Percentiles rank a stretch among this genome's conserved stretches.
Evolutionary conservation across 2,797 vertebrate species (phyloP).

Genomic region (Enteromius viviparus): DNA sequence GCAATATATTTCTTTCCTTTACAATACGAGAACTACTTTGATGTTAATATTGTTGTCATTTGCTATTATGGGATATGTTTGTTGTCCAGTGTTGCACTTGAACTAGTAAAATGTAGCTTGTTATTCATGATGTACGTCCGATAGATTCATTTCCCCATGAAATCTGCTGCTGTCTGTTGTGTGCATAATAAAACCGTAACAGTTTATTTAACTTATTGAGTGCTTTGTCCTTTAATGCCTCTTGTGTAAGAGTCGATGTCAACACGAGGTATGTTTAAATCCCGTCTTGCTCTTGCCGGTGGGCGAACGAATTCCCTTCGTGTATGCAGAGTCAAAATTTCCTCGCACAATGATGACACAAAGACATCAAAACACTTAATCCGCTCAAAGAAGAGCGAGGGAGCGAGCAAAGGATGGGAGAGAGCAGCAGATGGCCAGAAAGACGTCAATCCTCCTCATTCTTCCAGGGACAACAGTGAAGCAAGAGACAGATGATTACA

Average conservation of each 20-base stretch:
- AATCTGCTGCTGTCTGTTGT: conserved; percentile 65
- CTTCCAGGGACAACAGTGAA: conserved; percentile 73
- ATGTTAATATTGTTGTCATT: conserved; percentile 60
- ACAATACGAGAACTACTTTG: conserved; percentile 47
- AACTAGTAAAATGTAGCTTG: conserved; percentile 44
- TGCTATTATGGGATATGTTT: conserved; percentile 60
- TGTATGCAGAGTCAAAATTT: conserved; percentile 3
- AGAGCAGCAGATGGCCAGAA: conserved; percentile 78
- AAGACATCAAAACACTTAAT: conserved; percentile 74
- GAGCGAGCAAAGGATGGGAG: conserved; percentile 55
- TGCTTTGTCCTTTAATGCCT: conserved; percentile 55
- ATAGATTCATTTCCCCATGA: conserved; percentile 36
- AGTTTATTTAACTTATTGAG: conserved; percentile 70
- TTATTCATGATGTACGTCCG: conserved; percentile 55
- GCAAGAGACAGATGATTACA: conserved; percentile 67
- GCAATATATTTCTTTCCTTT: conserved; percentile 54
- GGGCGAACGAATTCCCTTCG: conserved; percentile 65
- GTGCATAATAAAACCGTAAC: conserved; percentile 73
- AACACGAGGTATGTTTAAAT: conserved; percentile 19
- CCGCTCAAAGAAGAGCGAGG: conserved; percentile 73
- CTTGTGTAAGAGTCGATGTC: not conserved
- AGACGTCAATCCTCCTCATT: conserved; percentile 76
- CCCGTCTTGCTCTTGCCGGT: not conserved
- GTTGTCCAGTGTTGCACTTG: conserved; percentile 62
- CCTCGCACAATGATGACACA: conserved; percentile 55